These are phyloP conservation scores for Temnothorax ravouxi DNA, from an alignment of 2,888 invertebrate genomes.

Conservation along the genomic window DNA sequence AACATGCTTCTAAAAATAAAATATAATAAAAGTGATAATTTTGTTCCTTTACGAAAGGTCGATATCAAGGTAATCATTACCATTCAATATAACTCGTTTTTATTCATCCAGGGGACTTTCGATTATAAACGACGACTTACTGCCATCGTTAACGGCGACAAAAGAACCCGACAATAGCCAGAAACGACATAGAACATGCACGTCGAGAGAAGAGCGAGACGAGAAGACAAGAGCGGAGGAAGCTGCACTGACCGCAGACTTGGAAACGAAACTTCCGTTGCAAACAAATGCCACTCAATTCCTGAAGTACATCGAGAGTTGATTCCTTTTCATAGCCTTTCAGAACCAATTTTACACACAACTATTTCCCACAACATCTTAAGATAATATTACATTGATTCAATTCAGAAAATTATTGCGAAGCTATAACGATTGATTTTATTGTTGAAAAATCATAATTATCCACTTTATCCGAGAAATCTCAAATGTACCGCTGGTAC, in stretches of 20 bases:
- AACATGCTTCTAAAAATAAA: neutral
- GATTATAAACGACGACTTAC: conserved; percentile 35
- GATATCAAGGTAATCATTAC: neutral
- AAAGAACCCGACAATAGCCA: conserved; percentile 14
- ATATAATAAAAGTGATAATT: conserved; percentile 1
- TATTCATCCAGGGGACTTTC: conserved; percentile 15
- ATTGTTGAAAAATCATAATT: conserved; percentile 10
- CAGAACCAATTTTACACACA: conserved; percentile 19
- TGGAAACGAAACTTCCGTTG: conserved; percentile 61
- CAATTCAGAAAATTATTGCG: neutral
- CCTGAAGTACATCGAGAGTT: conserved; percentile 61
- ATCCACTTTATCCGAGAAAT: neutral
- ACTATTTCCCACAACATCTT: neutral
- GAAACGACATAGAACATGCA: neutral
- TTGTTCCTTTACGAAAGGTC: neutral
- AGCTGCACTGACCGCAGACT: conserved; percentile 62
- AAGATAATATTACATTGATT: neutral
- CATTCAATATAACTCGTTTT: conserved; percentile 20
- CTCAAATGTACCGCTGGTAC: neutral
- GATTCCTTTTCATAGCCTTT: conserved; percentile 21
- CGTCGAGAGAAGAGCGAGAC: conserved; percentile 22
- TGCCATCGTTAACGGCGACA: conserved; percentile 13
- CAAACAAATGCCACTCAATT: conserved; percentile 61
- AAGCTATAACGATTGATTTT: neutral
- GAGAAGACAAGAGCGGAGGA: conserved; percentile 37